Evolutionary conservation across 2,113 vertebrate species (phyloP).

Genomic region (Urocynchramus pylzowi): DNA sequence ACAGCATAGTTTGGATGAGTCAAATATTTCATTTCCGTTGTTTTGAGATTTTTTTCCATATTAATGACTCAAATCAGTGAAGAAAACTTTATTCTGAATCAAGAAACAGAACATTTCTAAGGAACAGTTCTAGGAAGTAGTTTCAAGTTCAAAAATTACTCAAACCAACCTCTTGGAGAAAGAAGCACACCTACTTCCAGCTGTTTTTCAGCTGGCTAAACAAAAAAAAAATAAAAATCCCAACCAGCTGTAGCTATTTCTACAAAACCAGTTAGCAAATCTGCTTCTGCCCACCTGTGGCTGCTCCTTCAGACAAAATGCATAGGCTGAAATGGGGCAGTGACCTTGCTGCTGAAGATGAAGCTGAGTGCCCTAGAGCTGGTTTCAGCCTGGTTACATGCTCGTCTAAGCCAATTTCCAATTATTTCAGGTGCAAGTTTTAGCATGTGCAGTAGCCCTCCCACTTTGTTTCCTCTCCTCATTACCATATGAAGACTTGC

Average conservation of each 20-base stretch:
- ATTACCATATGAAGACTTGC: constrained; percentile 53
- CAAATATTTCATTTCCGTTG: background rate
- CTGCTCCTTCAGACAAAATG: background rate
- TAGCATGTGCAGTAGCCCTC: constrained; percentile 42
- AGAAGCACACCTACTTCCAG: background rate
- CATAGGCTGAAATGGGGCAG: background rate
- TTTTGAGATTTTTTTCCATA: background rate
- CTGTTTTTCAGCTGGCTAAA: background rate
- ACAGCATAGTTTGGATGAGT: background rate
- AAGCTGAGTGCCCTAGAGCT: constrained; percentile 25
- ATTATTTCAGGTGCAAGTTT: constrained; percentile 69
- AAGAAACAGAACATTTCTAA: background rate
- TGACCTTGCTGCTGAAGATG: constrained; percentile 17
- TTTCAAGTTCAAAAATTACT: background rate
- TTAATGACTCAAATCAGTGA: background rate
- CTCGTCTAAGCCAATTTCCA: constrained; percentile 14
- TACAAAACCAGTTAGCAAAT: background rate
- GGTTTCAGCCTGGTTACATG: constrained; percentile 16
- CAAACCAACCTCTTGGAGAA: background rate
- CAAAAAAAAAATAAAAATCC: background rate
- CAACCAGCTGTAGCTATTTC: background rate
- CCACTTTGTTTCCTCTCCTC: constrained; percentile 47
- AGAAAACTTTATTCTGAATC: background rate
- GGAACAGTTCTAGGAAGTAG: background rate
- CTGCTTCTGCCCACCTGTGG: background rate